Conservation (phyloP, 2,888 invertebrate genomes). For the Coecobrya sp. region DNA sequence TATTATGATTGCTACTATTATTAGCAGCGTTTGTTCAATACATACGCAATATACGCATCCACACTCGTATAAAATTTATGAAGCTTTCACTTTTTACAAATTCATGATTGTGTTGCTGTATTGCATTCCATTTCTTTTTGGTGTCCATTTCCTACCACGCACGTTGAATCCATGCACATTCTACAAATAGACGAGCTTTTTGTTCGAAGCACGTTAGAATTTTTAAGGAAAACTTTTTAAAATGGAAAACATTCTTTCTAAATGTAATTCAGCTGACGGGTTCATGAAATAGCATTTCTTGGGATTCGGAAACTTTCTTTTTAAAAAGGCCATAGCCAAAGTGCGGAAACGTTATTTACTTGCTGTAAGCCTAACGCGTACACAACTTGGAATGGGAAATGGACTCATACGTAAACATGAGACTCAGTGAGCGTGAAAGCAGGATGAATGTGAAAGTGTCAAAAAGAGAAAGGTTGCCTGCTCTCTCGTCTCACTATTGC, state of each 20-base stretch:
- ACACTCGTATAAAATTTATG: conserved; percentile 65
- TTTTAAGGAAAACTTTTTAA: not conserved
- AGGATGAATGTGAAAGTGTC: conserved; percentile 74
- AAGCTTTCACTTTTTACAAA: conserved; percentile 68
- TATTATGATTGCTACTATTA: conserved; percentile 62
- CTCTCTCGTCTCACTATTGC: conserved; percentile 15
- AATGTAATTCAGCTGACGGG: conserved; percentile 15
- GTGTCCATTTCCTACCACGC: conserved; percentile 1
- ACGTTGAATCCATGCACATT: not conserved
- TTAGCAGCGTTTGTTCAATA: conserved; percentile 29
- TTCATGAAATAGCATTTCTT: conserved; percentile 7
- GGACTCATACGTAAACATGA: not conserved
- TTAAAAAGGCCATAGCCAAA: not conserved
- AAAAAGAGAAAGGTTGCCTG: conserved; percentile 69
- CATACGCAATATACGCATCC: conserved; percentile 70
- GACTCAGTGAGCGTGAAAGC: conserved; percentile 57
- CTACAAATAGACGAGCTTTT: not conserved
- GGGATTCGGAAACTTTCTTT: conserved; percentile 12
- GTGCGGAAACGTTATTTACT: not conserved
- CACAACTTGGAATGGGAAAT: not conserved
- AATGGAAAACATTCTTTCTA: not conserved
- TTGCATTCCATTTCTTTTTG: conserved; percentile 48
- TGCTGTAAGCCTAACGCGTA: not conserved
- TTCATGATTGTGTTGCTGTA: conserved; percentile 50
- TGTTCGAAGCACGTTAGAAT: not conserved